phyloP scores from a whole-genome alignment of 2,113 vertebrate species.

The Nyctereutes procyonoides region DNA sequence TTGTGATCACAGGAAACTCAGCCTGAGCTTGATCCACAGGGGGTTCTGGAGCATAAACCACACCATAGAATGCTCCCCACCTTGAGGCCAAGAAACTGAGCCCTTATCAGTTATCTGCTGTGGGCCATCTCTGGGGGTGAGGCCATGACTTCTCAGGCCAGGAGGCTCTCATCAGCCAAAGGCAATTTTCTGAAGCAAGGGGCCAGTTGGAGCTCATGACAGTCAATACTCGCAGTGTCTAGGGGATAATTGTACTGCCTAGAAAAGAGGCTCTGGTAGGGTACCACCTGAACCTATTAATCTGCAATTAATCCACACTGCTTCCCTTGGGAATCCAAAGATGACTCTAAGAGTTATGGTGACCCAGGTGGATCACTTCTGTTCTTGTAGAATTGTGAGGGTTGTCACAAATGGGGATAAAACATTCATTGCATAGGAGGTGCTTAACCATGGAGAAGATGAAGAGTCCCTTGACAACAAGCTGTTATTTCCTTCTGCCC shows the following conservation, averaged over 20 bases:
- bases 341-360: not conserved
- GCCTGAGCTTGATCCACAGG: not conserved
- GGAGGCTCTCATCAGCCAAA: not conserved
- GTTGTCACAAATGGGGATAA: not conserved
- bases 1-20: not conserved
- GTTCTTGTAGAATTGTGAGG: not conserved
- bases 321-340: not conserved
- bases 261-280: not conserved
- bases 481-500: not conserved
- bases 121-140: not conserved
- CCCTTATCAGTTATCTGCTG: not conserved
- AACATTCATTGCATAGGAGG: not conserved
- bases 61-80: too few relatives aligned
- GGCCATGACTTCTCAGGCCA: not conserved
- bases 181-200: not conserved
- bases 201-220: not conserved
- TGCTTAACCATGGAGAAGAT: not conserved
- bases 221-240: not conserved
- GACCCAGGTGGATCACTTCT: not conserved
- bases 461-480: not conserved
- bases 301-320: not conserved
- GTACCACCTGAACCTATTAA: not conserved
- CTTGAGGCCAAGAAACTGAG: not conserved
- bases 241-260: not conserved
- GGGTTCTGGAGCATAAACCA: not conserved